These are phyloP conservation scores for Labeo calbasu DNA, from an alignment of 2,797 vertebrate genomes.

Conservation along the genomic window DNA sequence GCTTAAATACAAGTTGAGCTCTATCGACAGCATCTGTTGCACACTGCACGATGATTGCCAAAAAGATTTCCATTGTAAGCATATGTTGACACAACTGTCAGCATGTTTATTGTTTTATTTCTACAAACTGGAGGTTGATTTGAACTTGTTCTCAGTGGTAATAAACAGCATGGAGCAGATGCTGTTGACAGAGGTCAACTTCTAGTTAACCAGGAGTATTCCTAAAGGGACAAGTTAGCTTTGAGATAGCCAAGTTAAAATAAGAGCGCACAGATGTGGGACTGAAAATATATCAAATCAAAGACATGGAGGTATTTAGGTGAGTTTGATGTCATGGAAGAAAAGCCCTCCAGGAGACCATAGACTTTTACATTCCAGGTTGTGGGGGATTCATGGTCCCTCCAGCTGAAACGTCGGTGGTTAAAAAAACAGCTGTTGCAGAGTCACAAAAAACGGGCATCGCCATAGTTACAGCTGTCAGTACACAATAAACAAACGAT, in stretches of 20 bases:
- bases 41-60: background rate
- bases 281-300: constrained; percentile 33
- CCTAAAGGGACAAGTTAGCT: background rate
- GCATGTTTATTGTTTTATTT: constrained; percentile 13
- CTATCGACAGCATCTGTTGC: background rate
- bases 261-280: background rate
- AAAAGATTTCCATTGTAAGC: constrained; percentile 16
- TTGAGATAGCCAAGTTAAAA: background rate
- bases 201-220: constrained; percentile 20
- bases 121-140: background rate
- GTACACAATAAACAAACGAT: constrained; percentile 41
- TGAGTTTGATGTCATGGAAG: constrained; percentile 24
- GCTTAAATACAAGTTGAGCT: background rate
- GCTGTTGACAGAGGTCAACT: background rate
- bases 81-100: background rate
- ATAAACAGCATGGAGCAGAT: constrained; percentile 18
- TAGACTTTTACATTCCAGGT: constrained; percentile 20
- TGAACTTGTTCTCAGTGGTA: background rate
- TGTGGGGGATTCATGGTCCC: constrained; percentile 32
- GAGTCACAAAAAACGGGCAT: constrained; percentile 37
- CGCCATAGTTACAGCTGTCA: constrained; percentile 48
- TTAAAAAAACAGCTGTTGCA: constrained; percentile 64
- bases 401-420: constrained; percentile 1
- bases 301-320: constrained; percentile 21
- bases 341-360: constrained; percentile 38